phyloP scores from a whole-genome alignment of 1,140 invertebrate species.

The Leptonema lineaticorne region DNA sequence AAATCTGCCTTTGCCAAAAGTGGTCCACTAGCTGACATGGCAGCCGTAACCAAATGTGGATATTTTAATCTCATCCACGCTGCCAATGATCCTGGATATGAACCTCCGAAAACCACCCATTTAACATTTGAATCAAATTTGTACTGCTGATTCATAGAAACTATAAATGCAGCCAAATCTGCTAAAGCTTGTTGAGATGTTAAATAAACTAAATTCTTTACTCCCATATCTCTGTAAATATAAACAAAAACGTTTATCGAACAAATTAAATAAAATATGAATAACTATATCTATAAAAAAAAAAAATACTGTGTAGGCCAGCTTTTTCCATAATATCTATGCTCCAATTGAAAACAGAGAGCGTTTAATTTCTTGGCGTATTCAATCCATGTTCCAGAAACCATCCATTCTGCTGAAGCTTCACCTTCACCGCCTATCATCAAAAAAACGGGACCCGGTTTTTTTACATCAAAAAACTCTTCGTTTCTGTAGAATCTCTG shows the following conservation, averaged over 20 bases:
- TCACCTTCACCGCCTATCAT: constrained; percentile 86
- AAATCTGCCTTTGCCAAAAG: constrained; percentile 84
- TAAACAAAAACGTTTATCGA: background rate
- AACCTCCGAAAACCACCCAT: constrained; percentile 92
- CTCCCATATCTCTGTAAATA: constrained; percentile 67
- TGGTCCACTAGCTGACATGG: constrained; percentile 88
- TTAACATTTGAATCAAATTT: constrained; percentile 66
- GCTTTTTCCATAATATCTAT: constrained; percentile 92
- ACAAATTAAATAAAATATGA: background rate
- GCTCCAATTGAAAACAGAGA: constrained; percentile 84
- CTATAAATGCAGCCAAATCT: constrained; percentile 82
- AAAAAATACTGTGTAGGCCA: constrained; percentile 73
- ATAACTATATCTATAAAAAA: background rate
- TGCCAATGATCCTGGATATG: constrained; percentile 87
- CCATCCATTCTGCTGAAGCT: constrained; percentile 77
- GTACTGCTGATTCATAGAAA: constrained; percentile 65
- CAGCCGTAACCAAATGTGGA: constrained; percentile 81
- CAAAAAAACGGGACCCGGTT: constrained; percentile 77
- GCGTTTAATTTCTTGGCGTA: constrained; percentile 81
- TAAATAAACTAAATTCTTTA: constrained; percentile 76
- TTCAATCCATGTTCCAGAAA: constrained; percentile 79
- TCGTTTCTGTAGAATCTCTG: constrained; percentile 81
- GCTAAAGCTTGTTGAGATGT: constrained; percentile 85
- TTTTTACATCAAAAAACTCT: constrained; percentile 64
- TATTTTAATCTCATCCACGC: constrained; percentile 90